Conservation (phyloP, 2,113 vertebrate species). For the Hipposideros armiger region DNA sequence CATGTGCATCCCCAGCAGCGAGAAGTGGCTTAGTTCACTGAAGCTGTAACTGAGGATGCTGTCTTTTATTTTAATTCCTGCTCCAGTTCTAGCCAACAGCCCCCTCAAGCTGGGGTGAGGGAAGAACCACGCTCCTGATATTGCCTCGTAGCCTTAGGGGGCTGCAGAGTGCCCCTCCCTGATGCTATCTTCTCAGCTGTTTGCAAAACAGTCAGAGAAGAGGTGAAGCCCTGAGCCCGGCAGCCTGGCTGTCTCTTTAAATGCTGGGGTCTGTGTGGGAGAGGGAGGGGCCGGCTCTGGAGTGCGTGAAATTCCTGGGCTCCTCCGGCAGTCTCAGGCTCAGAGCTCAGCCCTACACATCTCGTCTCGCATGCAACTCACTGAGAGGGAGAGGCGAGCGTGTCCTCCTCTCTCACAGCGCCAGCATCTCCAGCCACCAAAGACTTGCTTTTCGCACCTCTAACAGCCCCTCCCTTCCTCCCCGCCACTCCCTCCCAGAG, state of each 20-base stretch:
- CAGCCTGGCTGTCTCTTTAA: conserved; percentile 89
- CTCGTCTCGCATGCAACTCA: conserved; percentile 80
- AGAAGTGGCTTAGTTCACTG: neutral
- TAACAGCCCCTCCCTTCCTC: conserved; percentile 27
- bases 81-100: conserved; percentile 27
- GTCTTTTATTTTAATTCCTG: conserved; percentile 56
- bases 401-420: conserved; percentile 62
- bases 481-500: conserved; percentile 71
- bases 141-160: conserved; percentile 50
- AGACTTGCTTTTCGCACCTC: conserved; percentile 73
- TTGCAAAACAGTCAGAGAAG: conserved; percentile 75
- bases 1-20: neutral
- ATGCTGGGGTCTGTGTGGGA: conserved; percentile 86
- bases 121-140: neutral
- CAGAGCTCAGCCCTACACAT: conserved; percentile 83
- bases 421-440: conserved; percentile 66
- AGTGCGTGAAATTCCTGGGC: conserved; percentile 88
- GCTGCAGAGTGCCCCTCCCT: neutral
- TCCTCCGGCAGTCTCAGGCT: conserved; percentile 86
- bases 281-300: conserved; percentile 85
- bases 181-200: conserved; percentile 76
- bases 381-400: conserved; percentile 74
- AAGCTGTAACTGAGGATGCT: conserved; percentile 27
- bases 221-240: conserved; percentile 65
- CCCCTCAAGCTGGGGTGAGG: conserved; percentile 42